These are phyloP conservation scores for Hydrotaea cyrtoneurina DNA, from an alignment of 2,888 invertebrate genomes.

Conservation along the genomic window DNA sequence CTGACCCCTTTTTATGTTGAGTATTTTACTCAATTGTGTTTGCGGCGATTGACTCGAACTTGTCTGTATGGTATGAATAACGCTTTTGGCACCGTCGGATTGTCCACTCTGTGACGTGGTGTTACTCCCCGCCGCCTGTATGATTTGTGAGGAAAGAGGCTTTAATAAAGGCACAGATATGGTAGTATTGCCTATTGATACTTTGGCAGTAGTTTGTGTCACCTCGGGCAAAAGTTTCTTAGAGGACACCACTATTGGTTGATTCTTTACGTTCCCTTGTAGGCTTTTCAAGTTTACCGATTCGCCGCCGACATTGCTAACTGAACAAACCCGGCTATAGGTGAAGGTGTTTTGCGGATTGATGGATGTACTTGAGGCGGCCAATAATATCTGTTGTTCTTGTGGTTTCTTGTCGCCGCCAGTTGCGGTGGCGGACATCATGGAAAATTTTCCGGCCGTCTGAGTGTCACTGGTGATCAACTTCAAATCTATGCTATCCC, in stretches of 20 bases:
- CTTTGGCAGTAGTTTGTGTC: constrained; percentile 83
- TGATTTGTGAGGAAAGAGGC: constrained; percentile 74
- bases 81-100: constrained; percentile 56
- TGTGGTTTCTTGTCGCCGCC: constrained; percentile 53
- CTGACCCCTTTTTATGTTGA: constrained; percentile 75
- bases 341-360: constrained; percentile 64
- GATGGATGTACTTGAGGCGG: constrained; percentile 50
- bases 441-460: constrained; percentile 39
- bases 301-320: constrained; percentile 54
- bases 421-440: constrained; percentile 4
- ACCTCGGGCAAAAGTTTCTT: constrained; percentile 81
- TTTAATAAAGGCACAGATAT: constrained; percentile 80
- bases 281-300: constrained; percentile 57
- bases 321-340: constrained; percentile 61
- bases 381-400: constrained; percentile 62
- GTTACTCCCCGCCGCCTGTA: constrained; percentile 66
- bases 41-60: constrained; percentile 64
- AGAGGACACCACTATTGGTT: constrained; percentile 73
- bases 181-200: constrained; percentile 80
- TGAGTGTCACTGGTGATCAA: constrained; percentile 53
- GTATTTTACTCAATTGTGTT: constrained; percentile 73
- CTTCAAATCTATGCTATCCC: constrained; percentile 62
- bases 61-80: constrained; percentile 61
- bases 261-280: constrained; percentile 71
- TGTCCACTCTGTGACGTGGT: constrained; percentile 56